Conservation (phyloP, 2,113 vertebrate genomes). For the Monopterus albus region DNA sequence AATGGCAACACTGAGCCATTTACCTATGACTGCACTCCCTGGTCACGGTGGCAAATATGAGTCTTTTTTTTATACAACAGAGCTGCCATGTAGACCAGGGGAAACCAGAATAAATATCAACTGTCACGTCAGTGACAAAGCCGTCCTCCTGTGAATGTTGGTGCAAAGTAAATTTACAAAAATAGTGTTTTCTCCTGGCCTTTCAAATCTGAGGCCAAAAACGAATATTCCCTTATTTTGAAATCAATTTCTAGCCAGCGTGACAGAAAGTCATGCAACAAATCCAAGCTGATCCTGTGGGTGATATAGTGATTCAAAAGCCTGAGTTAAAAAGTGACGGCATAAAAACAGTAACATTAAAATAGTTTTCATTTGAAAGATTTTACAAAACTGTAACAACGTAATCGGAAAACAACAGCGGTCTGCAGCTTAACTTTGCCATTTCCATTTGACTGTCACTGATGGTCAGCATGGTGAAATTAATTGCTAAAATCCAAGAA, state of each 20-base stretch:
- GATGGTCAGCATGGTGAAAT: conserved; percentile 36
- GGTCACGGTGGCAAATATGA: not conserved
- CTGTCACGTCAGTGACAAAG: conserved; percentile 20
- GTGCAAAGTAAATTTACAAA: not conserved
- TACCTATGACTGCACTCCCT: not conserved
- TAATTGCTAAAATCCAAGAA: conserved; percentile 28
- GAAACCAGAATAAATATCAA: not conserved
- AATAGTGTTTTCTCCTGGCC: conserved; percentile 7
- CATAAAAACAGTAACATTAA: not conserved
- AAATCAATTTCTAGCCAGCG: not conserved
- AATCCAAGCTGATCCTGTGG: not conserved
- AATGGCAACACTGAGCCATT: not conserved
- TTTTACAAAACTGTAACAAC: not conserved
- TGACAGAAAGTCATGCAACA: conserved; percentile 1
- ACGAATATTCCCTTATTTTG: conserved; percentile 8
- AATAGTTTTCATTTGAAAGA: not conserved
- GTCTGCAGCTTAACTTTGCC: not conserved
- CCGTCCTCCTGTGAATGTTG: conserved; percentile 19
- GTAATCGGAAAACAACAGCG: not conserved
- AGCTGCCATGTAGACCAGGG: not conserved
- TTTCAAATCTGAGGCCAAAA: conserved; percentile 2
- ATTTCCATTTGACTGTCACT: not conserved
- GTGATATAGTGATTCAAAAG: not conserved
- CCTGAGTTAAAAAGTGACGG: not conserved
- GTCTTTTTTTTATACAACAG: not conserved